Conservation (phyloP, 2,888 invertebrate genomes). For the Yponomeuta malinellus region DNA sequence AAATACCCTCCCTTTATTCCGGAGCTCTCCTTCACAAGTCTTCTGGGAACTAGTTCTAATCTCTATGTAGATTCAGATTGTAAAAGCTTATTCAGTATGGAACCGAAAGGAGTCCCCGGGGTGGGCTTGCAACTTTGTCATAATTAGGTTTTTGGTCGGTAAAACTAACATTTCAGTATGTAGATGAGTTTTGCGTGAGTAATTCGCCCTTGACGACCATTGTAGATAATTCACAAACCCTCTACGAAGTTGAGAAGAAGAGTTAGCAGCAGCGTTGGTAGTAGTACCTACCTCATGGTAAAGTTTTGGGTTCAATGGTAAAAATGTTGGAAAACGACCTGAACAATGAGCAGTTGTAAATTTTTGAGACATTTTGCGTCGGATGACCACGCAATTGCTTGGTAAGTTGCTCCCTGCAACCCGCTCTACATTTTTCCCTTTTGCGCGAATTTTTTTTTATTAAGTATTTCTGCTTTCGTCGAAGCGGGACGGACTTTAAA, state of each 20-base stretch:
- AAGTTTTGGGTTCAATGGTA: no score
- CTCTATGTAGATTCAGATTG: not conserved
- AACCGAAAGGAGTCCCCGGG: not conserved
- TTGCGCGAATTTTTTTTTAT: no score
- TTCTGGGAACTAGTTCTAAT: not conserved
- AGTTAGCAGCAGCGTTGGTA: no score
- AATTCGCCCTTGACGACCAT: not conserved
- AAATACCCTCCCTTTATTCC: not conserved
- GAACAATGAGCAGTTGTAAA: no score
- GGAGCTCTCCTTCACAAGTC: not conserved
- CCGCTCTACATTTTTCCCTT: no score
- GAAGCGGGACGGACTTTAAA: no score
- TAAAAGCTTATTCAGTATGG: conserved; percentile 1
- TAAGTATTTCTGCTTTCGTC: no score
- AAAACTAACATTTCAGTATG: not conserved
- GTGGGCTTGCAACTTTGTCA: not conserved
- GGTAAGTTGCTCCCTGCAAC: no score
- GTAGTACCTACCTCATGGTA: no score
- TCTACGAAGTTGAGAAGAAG: not conserved
- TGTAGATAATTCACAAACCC: not conserved
- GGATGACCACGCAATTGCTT: no score
- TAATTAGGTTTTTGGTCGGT: conserved; percentile 1
- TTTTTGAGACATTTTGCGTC: no score
- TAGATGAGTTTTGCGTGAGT: not conserved
- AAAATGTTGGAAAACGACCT: no score